A percentile compares a stretch with the other conserved stretches of the same genome.
Evolutionary conservation across 37 sponge, comb jelly and placozoan species (phyloP).

Genomic region (Halisarca cf. caerulea): DNA sequence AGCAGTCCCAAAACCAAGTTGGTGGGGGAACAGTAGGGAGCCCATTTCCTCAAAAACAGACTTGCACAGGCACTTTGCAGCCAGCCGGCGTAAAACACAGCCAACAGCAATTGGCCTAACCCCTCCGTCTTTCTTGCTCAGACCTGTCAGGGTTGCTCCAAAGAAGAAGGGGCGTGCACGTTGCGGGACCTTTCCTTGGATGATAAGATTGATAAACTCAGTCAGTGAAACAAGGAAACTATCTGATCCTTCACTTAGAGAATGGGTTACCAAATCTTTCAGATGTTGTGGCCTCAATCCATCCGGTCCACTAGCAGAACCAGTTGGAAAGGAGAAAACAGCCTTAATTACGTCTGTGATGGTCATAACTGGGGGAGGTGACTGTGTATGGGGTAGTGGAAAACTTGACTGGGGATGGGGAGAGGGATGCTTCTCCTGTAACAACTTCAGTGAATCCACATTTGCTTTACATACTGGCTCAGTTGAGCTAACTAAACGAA

Average conservation of each 20-base stretch:
- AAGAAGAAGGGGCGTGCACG: slow-evolving; percentile 10
- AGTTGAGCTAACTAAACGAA: slow-evolving; percentile 22
- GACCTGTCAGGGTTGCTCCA: slow-evolving; percentile 16
- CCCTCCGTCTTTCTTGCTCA: slow-evolving; percentile 20
- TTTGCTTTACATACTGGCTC: slow-evolving; percentile 19
- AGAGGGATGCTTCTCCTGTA: slow-evolving; percentile 22
- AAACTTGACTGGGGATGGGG: background rate
- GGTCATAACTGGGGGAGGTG: slow-evolving; percentile 17
- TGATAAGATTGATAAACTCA: background rate
- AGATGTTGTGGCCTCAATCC: slow-evolving; percentile 17
- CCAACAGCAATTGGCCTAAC: slow-evolving; percentile 16
- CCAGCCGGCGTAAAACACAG: slow-evolving; percentile 3
- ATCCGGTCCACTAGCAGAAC: slow-evolving; percentile 21
- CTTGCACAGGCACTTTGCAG: background rate
- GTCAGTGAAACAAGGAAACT: background rate
- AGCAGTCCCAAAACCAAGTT: slow-evolving; percentile 34
- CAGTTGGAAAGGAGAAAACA: slow-evolving; percentile 10
- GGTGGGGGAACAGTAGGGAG: background rate
- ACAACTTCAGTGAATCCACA: slow-evolving; percentile 13
- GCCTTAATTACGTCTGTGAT: slow-evolving; percentile 12
- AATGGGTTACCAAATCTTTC: slow-evolving; percentile 11
- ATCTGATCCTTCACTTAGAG: background rate
- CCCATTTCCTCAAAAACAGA: background rate
- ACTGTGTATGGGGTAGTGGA: slow-evolving; percentile 11
- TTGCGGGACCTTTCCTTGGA: background rate